A percentile compares a stretch with the other conserved stretches of the same genome.
Conservation (phyloP, 2,888 invertebrate genomes). For the Drosophila hawaiiensis region DNA sequence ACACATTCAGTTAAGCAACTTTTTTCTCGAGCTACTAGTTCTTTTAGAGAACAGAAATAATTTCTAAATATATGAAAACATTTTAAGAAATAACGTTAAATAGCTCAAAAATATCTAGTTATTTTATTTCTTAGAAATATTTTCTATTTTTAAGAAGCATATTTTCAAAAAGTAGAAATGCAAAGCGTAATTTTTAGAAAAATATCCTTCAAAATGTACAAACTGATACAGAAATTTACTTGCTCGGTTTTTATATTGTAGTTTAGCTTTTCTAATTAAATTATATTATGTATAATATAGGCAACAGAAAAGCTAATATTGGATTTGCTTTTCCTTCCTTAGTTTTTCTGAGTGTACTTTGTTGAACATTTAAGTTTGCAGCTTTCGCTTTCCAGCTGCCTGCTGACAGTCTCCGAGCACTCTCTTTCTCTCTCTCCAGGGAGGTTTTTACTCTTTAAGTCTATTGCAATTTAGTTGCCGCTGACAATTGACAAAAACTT, state of each 20-base stretch:
- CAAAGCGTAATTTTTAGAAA: background rate
- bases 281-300: background rate
- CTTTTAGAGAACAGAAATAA: conserved; percentile 86
- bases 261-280: background rate
- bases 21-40: conserved; percentile 88
- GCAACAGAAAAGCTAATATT: background rate
- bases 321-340: background rate
- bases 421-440: background rate
- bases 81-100: background rate
- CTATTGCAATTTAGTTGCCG: conserved; percentile 29
- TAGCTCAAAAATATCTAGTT: background rate
- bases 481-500: conserved; percentile 58
- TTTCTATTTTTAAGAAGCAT: no score
- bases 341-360: conserved; percentile 12
- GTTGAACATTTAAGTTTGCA: conserved; percentile 44
- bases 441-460: conserved; percentile 5
- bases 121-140: background rate
- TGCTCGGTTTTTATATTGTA: background rate
- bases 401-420: background rate
- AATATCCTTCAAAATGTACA: no score
- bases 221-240: background rate
- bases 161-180: background rate
- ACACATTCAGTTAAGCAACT: conserved; percentile 88
- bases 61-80: background rate
- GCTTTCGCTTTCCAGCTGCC: conserved; percentile 50